These are phyloP conservation scores for Troides oblongomaculatus DNA, from an alignment of 2,888 invertebrate genomes.

Conservation along the genomic window DNA sequence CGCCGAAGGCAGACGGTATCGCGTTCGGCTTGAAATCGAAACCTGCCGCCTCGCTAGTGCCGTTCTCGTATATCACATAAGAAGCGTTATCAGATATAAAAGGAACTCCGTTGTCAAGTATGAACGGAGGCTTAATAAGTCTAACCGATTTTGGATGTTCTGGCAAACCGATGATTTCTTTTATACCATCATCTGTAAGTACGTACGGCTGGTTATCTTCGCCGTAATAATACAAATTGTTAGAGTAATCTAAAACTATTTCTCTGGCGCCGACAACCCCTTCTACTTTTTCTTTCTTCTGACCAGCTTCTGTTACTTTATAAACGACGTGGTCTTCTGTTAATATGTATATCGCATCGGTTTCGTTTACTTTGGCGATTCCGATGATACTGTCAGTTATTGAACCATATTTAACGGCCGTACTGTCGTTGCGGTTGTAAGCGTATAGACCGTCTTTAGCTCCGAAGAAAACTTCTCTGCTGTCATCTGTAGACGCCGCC, in stretches of 20 bases:
- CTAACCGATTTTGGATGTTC: conserved; percentile 37
- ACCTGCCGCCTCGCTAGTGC: conserved; percentile 40
- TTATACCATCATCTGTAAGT: conserved; percentile 34
- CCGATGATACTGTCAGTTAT: conserved; percentile 49
- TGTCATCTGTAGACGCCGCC: conserved; percentile 43
- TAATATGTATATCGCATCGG: conserved; percentile 32
- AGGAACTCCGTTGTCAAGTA: conserved; percentile 43
- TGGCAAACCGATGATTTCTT: conserved; percentile 49
- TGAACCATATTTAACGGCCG: conserved; percentile 52
- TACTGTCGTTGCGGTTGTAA: conserved; percentile 41
- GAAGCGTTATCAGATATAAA: conserved; percentile 43
- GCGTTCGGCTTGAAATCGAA: conserved; percentile 38
- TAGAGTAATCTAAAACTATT: conserved; percentile 31
- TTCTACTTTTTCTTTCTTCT: conserved; percentile 22
- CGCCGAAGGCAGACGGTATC: conserved; percentile 48
- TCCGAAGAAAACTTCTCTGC: conserved; percentile 46
- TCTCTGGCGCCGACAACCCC: conserved; percentile 25
- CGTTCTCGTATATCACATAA: conserved; percentile 47
- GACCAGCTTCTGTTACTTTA: conserved; percentile 30
- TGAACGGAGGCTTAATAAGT: conserved; percentile 48
- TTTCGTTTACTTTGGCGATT: conserved; percentile 48
- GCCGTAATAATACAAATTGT: conserved; percentile 31
- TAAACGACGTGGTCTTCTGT: conserved; percentile 31
- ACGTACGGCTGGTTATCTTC: conserved; percentile 28
- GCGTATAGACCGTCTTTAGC: conserved; percentile 52